Evolutionary conservation across 2,888 invertebrate species (phyloP).

Genomic region (Drosophila falleni): DNA sequence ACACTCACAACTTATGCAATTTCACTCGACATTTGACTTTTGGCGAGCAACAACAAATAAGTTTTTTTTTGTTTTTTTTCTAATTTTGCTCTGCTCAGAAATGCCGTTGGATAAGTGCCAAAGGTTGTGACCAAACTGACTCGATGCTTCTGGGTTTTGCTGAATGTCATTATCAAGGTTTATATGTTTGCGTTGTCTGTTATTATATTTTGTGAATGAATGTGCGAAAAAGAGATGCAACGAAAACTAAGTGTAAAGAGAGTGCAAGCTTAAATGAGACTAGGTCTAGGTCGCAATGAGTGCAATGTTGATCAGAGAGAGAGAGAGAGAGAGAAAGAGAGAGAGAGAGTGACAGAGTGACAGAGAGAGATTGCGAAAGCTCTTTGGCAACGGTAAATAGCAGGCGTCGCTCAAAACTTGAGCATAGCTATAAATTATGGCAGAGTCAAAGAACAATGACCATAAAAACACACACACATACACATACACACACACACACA

Average conservation of each 20-base stretch:
- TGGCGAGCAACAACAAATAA: slow-evolving; percentile 20
- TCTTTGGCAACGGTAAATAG: slow-evolving; percentile 46
- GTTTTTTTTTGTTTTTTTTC: no score
- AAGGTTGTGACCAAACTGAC: slow-evolving; percentile 65
- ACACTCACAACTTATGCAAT: slow-evolving; percentile 68
- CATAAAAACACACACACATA: slow-evolving; percentile 29
- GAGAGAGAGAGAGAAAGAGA: neutral
- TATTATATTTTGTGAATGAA: slow-evolving; percentile 71
- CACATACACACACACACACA: neutral
- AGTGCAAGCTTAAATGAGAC: slow-evolving; percentile 14
- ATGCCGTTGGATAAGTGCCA: slow-evolving; percentile 74
- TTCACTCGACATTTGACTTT: slow-evolving; percentile 77
- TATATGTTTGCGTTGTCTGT: slow-evolving; percentile 54
- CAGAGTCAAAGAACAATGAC: slow-evolving; percentile 55
- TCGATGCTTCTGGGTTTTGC: slow-evolving; percentile 12
- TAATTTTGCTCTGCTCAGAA: slow-evolving; percentile 47
- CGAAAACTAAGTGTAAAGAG: slow-evolving; percentile 23
- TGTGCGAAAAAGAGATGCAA: slow-evolving; percentile 23
- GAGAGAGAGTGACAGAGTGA: slow-evolving; percentile 19
- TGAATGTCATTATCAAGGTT: slow-evolving; percentile 81
- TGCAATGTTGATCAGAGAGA: slow-evolving; percentile 38
- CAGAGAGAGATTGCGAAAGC: neutral
- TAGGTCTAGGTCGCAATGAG: slow-evolving; percentile 50
- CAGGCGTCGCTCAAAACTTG: slow-evolving; percentile 32
- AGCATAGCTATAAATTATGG: slow-evolving; percentile 47